Evolutionary conservation across 2,113 vertebrate genomes (phyloP), one percentile per base, ranked within the genome.

Genomic region (Typhlomys cinereus): DNA sequence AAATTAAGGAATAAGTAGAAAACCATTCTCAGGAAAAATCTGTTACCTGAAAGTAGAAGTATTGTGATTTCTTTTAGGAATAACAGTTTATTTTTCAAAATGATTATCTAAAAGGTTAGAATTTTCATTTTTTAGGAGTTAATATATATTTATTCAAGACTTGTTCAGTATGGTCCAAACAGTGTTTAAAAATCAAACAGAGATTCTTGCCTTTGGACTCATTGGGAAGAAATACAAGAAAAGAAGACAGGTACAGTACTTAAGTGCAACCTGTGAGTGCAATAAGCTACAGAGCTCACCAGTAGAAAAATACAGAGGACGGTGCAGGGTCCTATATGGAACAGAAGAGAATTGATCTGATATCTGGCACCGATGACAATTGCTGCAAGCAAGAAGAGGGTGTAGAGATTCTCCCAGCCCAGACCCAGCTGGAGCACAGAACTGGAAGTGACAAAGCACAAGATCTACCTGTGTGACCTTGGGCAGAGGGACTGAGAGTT

Each of bases 71-170:
- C 17, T 88, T 14, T 61, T 81, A 85, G 29, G n/a, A 91, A 84
- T 62, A 93, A 75, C 29, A 85, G 61, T 74, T 85, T 85, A 67
- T 23, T 39, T 94, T 93, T 74, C 20, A 84, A 94, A 59, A 57
- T 84, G 31, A 20, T 88, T 54, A 25, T 66, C 10, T 54, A 20
- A 78, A 89, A 79, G 64, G 7, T 67, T 85, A 67, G 34, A 64
- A 54, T 52, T 62, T 54, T 15, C 46, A 82, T 79, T 7, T 61
- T 54, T 66, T 81, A 80, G 66, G 59, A 91, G 54, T 76, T 75
- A 69, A 17, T 31, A 31, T 59, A 85, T 46, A 73, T 86, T 76
- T 4, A 80, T 44, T 59, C 46, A 90, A 87, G 75, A 89, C 66
- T 81, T 85, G 8, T 50, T 36, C 4, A 69, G 29, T 71, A 17